Evolutionary conservation across 2,888 invertebrate genomes (phyloP).

Genomic region (Latrodectus hesperus): DNA sequence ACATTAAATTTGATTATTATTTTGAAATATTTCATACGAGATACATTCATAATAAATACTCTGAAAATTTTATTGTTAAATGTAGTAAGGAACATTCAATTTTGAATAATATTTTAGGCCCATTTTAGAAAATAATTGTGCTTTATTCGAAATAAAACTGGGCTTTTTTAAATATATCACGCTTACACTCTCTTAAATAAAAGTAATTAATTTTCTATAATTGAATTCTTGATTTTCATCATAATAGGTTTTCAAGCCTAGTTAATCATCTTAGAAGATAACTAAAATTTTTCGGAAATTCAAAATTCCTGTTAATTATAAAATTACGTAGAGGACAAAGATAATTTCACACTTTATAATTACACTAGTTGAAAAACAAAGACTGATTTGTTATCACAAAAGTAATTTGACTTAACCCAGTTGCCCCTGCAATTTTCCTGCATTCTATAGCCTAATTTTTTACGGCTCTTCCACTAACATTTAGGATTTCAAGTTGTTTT

Average conservation of each 20-base stretch:
- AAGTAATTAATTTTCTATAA: background rate
- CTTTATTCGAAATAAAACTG: too few species aligned
- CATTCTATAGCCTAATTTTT: background rate
- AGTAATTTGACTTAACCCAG: background rate
- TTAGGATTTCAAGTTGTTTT: slow-evolving; percentile 1
- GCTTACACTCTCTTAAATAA: background rate
- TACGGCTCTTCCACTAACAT: background rate
- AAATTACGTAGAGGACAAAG: background rate
- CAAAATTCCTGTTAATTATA: background rate
- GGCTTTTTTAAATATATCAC: background rate
- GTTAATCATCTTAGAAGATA: background rate
- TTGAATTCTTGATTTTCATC: background rate
- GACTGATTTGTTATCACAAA: background rate
- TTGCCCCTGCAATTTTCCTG: background rate
- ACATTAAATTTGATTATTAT: too few species aligned
- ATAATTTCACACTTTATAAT: slow-evolving; percentile 1
- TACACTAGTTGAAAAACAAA: background rate
- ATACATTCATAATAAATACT: too few species aligned
- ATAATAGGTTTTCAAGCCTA: background rate
- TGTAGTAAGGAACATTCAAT: too few species aligned
- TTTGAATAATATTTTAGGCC: too few species aligned
- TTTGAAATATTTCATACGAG: too few species aligned
- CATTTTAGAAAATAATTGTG: too few species aligned
- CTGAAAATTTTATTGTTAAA: too few species aligned
- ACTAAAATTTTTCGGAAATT: background rate